phyloP scores from a whole-genome alignment of 2,888 invertebrate genomes.

The Platypus cylindrus region DNA sequence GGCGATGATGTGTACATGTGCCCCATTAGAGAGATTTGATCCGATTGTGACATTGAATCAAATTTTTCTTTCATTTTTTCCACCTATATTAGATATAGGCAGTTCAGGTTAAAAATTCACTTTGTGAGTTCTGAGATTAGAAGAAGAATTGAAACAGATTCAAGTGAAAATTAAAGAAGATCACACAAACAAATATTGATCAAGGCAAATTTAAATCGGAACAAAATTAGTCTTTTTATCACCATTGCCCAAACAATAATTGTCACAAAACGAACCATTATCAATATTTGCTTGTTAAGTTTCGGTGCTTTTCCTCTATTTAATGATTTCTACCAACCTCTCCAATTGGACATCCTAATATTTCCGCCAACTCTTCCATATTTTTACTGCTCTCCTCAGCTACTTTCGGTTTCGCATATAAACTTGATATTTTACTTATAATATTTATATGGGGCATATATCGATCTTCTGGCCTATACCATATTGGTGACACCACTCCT shows the following conservation, averaged over 20 bases:
- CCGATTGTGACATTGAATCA: constrained; percentile 40
- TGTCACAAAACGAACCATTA: too few species aligned
- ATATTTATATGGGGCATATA: constrained; percentile 82
- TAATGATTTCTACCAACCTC: constrained; percentile 38
- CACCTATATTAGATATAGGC: too few species aligned
- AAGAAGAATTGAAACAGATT: too few species aligned
- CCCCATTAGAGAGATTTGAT: constrained; percentile 50
- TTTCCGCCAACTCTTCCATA: constrained; percentile 30
- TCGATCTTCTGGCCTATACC: constrained; percentile 53
- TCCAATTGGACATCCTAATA: constrained; percentile 40
- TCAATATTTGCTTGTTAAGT: too few species aligned
- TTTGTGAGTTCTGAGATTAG: too few species aligned
- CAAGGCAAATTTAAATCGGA: too few species aligned
- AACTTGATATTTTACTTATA: constrained; percentile 71
- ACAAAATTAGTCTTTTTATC: too few species aligned
- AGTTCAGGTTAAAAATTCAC: too few species aligned
- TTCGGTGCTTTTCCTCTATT: too few species aligned
- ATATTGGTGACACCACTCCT: constrained; percentile 47
- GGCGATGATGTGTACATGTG: constrained; percentile 74
- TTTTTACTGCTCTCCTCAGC: constrained; percentile 23
- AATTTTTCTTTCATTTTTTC: constrained; percentile 60
- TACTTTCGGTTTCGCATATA: constrained; percentile 26
- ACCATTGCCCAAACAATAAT: too few species aligned
- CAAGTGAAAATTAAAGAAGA: too few species aligned
- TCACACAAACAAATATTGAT: too few species aligned